phyloP scores from a whole-genome alignment of 2,113 vertebrate genomes.

The Phrynosoma blainvillii region DNA sequence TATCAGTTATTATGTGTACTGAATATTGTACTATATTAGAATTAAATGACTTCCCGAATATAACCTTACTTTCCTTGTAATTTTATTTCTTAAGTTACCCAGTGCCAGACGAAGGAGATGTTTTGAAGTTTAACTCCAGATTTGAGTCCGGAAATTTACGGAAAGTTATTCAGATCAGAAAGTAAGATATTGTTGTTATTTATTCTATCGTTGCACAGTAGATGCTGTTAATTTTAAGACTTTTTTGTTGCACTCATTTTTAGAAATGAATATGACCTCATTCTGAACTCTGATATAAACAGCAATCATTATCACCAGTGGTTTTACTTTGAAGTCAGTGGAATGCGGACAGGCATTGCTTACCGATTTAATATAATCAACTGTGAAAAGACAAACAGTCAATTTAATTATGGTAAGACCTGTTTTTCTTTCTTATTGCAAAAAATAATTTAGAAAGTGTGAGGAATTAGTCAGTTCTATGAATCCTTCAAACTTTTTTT shows the following conservation, averaged over 20 bases:
- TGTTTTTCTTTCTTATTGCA: conserved; percentile 34
- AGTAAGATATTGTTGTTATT: conserved; percentile 80
- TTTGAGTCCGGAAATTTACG: conserved; percentile 98
- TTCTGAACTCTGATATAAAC: conserved; percentile 98
- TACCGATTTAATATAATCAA: conserved; percentile 99
- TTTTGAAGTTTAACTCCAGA: conserved; percentile 96
- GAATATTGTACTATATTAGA: conserved; percentile 13
- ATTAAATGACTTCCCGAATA: conserved; percentile 31
- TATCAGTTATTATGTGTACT: not conserved
- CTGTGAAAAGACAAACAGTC: conserved; percentile 98
- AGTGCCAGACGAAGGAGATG: conserved; percentile 84
- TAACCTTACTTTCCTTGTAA: not conserved
- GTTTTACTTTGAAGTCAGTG: conserved; percentile 99
- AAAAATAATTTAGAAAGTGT: not conserved
- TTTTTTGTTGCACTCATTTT: conserved; percentile 61
- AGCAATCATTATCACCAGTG: conserved; percentile 99
- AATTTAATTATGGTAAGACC: conserved; percentile 96
- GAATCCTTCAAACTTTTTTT: not conserved
- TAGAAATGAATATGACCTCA: conserved; percentile 96
- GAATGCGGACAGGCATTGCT: conserved; percentile 86
- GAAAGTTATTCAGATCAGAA: conserved; percentile 96
- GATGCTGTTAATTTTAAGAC: conserved; percentile 51
- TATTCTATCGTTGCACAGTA: conserved; percentile 17
- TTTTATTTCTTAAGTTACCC: conserved; percentile 74
- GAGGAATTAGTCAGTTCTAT: not conserved